Conservation (phyloP, 2,888 invertebrate genomes). For the Napeogenes sylphis region DNA sequence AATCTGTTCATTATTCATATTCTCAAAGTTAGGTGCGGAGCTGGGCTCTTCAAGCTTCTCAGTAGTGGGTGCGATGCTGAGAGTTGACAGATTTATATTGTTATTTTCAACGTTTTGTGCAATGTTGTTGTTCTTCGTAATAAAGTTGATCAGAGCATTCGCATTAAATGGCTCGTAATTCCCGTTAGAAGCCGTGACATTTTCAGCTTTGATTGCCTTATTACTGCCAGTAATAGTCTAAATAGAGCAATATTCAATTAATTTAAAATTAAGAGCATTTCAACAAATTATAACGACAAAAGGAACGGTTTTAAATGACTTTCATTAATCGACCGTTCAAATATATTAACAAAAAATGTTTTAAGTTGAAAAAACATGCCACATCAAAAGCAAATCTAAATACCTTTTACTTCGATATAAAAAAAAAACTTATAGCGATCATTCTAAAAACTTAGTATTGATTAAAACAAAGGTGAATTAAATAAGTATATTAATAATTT, state of each 20-base stretch:
- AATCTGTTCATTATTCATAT: slow-evolving; percentile 64
- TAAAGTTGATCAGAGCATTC: slow-evolving; percentile 53
- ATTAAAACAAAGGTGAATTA: too few relatives aligned
- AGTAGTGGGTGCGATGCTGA: slow-evolving; percentile 39
- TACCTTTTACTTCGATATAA: too few relatives aligned
- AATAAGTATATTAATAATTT: too few relatives aligned
- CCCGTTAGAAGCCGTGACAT: slow-evolving; percentile 44
- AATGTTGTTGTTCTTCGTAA: slow-evolving; percentile 42
- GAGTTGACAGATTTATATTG: slow-evolving; percentile 49
- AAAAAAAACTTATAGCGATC: too few relatives aligned
- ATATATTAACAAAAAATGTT: neutral
- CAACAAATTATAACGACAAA: neutral
- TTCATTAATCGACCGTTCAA: too few relatives aligned
- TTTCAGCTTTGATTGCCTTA: slow-evolving; percentile 38
- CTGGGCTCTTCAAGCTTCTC: slow-evolving; percentile 42
- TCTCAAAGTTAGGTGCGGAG: slow-evolving; percentile 50
- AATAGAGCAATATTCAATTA: slow-evolving; percentile 11
- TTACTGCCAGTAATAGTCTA: slow-evolving; percentile 38
- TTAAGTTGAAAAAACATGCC: neutral
- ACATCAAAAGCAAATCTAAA: neutral
- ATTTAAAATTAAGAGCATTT: slow-evolving; percentile 3
- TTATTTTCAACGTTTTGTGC: slow-evolving; percentile 57
- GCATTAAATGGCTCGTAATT: slow-evolving; percentile 42
- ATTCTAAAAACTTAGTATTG: too few relatives aligned
- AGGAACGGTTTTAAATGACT: too few relatives aligned